Evolutionary conservation across 2,888 invertebrate genomes (phyloP).

Genomic region (Megamerina dolium): DNA sequence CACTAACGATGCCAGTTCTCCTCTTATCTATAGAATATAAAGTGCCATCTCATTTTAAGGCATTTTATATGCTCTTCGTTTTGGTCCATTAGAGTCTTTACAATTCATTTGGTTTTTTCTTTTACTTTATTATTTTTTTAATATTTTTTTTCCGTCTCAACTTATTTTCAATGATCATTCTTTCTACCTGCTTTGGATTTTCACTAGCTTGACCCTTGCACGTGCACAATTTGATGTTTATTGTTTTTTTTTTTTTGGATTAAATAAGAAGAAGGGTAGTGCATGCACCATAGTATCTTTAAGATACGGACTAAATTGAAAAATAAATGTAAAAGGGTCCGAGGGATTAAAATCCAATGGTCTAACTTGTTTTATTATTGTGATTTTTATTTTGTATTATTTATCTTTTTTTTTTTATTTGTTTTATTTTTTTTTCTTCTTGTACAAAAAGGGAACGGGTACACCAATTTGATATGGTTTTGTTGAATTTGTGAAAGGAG

Average conservation of each 20-base stretch:
- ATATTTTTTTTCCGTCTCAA: not conserved
- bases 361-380: slow-evolving; percentile 7
- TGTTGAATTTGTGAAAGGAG: slow-evolving; percentile 14
- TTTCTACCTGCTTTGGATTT: not conserved
- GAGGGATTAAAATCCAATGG: slow-evolving; percentile 30
- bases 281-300: too few relatives aligned
- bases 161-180: not conserved
- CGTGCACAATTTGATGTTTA: slow-evolving; percentile 33
- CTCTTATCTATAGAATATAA: not conserved
- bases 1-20: too few relatives aligned
- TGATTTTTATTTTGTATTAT: too few relatives aligned
- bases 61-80: not conserved
- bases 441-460: slow-evolving; percentile 5
- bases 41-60: not conserved
- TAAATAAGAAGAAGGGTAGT: slow-evolving; percentile 3
- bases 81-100: not conserved
- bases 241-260: not conserved
- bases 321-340: slow-evolving; percentile 20
- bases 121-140: too few relatives aligned
- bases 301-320: slow-evolving; percentile 7
- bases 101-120: too few relatives aligned
- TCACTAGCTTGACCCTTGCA: slow-evolving; percentile 44
- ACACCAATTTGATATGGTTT: slow-evolving; percentile 12
- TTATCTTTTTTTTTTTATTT: too few relatives aligned
- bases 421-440: slow-evolving; percentile 4